Base-by-base conservation (phyloP, 2,888 invertebrate genomes). In the Dendrolimus pini region DNA sequence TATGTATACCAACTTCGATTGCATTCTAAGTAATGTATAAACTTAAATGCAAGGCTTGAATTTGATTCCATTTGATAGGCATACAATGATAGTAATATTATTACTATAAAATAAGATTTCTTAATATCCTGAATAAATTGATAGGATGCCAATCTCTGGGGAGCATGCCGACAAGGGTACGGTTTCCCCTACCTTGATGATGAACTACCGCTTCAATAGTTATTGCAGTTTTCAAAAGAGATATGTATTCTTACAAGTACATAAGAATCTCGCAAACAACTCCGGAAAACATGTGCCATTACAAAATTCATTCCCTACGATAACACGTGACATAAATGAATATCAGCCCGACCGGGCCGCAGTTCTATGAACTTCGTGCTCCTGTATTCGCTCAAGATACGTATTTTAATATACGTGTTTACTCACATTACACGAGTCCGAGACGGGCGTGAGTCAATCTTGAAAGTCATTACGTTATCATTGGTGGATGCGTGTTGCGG, bases 281-380 rank as follows among this genome's bases (percentile, higher is more conserved):
- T 75, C 81, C 83, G 83, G 84, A 80, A 82, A 83, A 71, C 79
- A 74, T 67, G 74, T 77, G 78, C 78, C 77, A 79, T 83, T 82
- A 88, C 85, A 84, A 85, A 85, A 85, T 80, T 82, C 76, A 81
- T 77, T 81, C 70, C 67, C 67, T 55, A 62, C 67, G 80, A 86
- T 88, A 87, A 83, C 76, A 72, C 71, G 72, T 85, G 89, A 86
- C 89, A 88, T 82, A 82, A 83, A 85, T 87, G 77, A 75, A 72
- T 87, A 85, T 87, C 84, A 47, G 72, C 65, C 67, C 69, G 67
- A 47, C 12, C 9, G 12, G 12, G 70, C 65, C 68, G 72, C 78
- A 83, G 87, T 88, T 88, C 88, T 85, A 82, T 81, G 88, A 88
- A 88, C 87, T 84, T 81, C 73, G 75, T 80, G 74, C 75, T 75